Conservation (phyloP, 2,888 invertebrate species). For the Phyllotreta cruciferae region DNA sequence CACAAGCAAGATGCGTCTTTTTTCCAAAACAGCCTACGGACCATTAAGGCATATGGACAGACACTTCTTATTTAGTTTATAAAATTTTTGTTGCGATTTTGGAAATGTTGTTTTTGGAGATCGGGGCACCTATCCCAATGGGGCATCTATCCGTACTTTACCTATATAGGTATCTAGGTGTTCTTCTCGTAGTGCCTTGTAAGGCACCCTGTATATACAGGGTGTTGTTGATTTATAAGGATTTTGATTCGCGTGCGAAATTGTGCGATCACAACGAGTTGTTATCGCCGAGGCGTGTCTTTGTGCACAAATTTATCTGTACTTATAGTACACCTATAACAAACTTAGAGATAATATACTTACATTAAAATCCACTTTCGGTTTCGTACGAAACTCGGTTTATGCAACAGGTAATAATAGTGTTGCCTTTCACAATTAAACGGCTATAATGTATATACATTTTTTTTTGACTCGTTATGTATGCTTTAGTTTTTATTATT, state of each 20-base stretch:
- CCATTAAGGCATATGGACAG: no score
- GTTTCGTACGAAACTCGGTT: slow-evolving; percentile 26
- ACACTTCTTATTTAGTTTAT: no score
- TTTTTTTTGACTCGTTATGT: slow-evolving; percentile 6
- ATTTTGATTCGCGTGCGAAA: background rate
- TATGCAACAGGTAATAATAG: slow-evolving; percentile 28
- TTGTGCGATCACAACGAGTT: background rate
- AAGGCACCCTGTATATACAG: background rate
- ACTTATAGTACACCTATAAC: background rate
- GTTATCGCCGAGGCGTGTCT: slow-evolving; percentile 6
- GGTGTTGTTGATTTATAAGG: no score
- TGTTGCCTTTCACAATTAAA: slow-evolving; percentile 27
- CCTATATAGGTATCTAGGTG: background rate
- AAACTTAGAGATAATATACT: slow-evolving; percentile 21
- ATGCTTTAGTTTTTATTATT: slow-evolving; percentile 11
- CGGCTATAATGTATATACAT: background rate
- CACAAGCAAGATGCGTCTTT: no score
- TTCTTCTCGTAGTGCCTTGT: background rate
- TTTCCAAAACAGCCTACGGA: no score
- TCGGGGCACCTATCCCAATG: no score
- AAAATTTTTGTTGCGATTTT: no score
- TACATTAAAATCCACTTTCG: slow-evolving; percentile 30
- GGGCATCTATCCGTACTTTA: no score
- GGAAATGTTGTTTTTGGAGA: no score
- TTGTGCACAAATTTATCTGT: no score